Percentiles rank a stretch among this genome's conserved stretches.
Evolutionary conservation across 2,888 invertebrate species (phyloP).

Genomic region (Latrodectus hesperus): DNA sequence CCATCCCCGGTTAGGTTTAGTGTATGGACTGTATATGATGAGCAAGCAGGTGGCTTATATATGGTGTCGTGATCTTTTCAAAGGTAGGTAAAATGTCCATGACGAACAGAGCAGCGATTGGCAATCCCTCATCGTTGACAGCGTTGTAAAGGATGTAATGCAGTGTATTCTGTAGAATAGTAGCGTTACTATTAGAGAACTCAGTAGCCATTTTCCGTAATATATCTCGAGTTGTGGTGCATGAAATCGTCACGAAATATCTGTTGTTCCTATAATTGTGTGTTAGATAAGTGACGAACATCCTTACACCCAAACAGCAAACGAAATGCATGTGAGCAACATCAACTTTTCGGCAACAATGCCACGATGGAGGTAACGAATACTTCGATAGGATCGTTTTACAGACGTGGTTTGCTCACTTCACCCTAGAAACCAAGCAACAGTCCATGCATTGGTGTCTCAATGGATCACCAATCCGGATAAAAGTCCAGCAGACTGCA

Average conservation of each 20-base stretch:
- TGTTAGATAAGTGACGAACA: not conserved
- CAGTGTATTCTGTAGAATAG: not conserved
- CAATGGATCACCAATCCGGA: not conserved
- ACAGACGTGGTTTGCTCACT: too few relatives aligned
- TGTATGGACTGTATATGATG: too few relatives aligned
- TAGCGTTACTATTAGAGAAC: not conserved
- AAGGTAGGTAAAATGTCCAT: too few relatives aligned
- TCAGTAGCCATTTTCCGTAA: not conserved
- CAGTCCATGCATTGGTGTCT: not conserved
- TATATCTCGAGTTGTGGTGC: not conserved
- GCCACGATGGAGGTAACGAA: not conserved
- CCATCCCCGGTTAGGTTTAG: too few relatives aligned
- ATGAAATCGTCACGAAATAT: not conserved
- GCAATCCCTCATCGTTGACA: too few relatives aligned
- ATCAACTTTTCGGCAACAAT: not conserved
- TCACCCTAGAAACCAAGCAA: too few relatives aligned
- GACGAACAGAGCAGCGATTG: too few relatives aligned
- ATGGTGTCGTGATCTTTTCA: too few relatives aligned
- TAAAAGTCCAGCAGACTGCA: not conserved
- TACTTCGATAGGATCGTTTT: not conserved
- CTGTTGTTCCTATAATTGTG: not conserved
- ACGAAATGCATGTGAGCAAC: conserved; percentile 3
- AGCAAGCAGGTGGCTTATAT: too few relatives aligned
- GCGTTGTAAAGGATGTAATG: too few relatives aligned
- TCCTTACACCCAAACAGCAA: not conserved